Evolutionary conservation across 1,140 invertebrate genomes (phyloP).

Genomic region (Planococcus citri): DNA sequence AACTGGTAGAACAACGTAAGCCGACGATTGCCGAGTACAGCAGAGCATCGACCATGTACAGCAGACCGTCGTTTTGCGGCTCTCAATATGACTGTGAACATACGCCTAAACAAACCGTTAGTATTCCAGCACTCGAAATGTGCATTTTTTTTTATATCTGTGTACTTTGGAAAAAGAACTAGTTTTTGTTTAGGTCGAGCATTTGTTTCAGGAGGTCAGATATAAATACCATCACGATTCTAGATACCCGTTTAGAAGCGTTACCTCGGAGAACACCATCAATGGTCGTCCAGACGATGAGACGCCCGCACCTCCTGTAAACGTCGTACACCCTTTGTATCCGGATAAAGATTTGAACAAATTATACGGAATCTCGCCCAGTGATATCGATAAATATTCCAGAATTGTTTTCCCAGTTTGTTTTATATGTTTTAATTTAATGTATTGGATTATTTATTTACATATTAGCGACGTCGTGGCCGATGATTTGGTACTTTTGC

Average conservation of each 20-base stretch:
- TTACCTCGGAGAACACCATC: conserved; percentile 76
- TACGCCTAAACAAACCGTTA: conserved; percentile 34
- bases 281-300: conserved; percentile 61
- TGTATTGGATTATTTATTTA: conserved; percentile 96
- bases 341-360: conserved; percentile 55
- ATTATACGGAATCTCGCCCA: conserved; percentile 67
- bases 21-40: background rate
- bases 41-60: background rate
- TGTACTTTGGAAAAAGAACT: background rate
- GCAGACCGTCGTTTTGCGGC: conserved; percentile 5
- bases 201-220: conserved; percentile 78
- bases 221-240: conserved; percentile 87
- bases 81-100: conserved; percentile 19
- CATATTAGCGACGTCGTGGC: conserved; percentile 90
- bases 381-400: conserved; percentile 93
- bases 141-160: too few species aligned
- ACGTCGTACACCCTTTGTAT: conserved; percentile 49
- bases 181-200: background rate
- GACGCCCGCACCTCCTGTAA: conserved; percentile 47
- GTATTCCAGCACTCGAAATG: too few species aligned
- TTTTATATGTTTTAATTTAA: conserved; percentile 93
- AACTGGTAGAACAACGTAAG: conserved; percentile 81
- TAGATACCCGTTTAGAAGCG: conserved; percentile 79
- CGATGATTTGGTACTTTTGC: conserved; percentile 76
- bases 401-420: conserved; percentile 91